Evolutionary conservation across 2,113 vertebrate species (phyloP), one percentile per base, ranked within the genome.

Genomic region (Oncorhynchus mykiss): DNA sequence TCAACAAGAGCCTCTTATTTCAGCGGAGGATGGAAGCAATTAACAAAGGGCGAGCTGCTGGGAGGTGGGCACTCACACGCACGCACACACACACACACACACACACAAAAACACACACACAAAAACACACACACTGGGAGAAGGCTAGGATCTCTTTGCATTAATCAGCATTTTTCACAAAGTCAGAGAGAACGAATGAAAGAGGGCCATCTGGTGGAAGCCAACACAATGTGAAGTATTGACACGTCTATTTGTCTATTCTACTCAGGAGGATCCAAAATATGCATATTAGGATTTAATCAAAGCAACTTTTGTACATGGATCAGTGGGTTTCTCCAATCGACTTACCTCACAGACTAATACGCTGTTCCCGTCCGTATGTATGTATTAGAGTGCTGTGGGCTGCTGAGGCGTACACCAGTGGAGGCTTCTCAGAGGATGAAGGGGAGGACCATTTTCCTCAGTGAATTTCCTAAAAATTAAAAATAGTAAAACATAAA

Each of bases 141-240:
- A 77, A 67, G 74, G 79, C 80, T 72, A 77, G 51, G 74, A 72
- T 77, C 62, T 48, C 76, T 79, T 70, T 31, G 70, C 75, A 82
- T 88, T 83, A 83, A 85, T 83, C 80, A 83, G 71, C 78, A 83
- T 78, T 89, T 84, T 86, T 81, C 77, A 74, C 49, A 12, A 60
- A 68, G 65, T 77, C 66, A 73, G 48, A 74, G 72, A 57, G 57
- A 65, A 75, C 45, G 57, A 80, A 84, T 80, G 80, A 86, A 89
- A 86, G 62, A 81, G 84, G 54, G 79, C 86, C 88, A 77, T 89
- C 85, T 87, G 81, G 77, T 86, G 85, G 80, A 80, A 66, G 71
- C 74, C 39, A 31, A 72, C 69, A 74, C 68, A 49, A 39, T 39
- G 45, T 77, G 51, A 79, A 72, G 78, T 76, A 74, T 57, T 45